Evolutionary conservation across 2,113 vertebrate genomes (phyloP), one percentile per base, ranked within the genome.

Genomic region (Thermophis baileyi): DNA sequence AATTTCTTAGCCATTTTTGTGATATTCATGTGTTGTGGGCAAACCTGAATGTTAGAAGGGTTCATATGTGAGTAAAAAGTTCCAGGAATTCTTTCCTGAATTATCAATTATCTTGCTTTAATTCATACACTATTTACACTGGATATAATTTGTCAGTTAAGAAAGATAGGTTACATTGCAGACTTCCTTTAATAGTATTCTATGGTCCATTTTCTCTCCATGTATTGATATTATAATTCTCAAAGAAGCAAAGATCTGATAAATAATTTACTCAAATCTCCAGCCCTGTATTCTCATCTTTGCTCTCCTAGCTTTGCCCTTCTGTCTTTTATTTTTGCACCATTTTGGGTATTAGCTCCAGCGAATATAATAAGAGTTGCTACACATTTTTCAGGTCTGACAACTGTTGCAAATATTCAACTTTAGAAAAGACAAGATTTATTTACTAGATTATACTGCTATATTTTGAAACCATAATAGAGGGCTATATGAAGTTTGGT

Each of bases 401-500:
- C 54, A 46, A 89, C n/a, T 50, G 12, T 30, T 88, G 22, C 24
- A 69, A 51, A 22, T 35, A 81, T 88, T 53, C 91, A 88, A 3
- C 9, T 50, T 50, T 40, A 69, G 22, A 86, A 92, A 88, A n/a
- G 51, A 69, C 12, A 89, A 35, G 47, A 81, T 93, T 87, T 91
- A 51, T 92, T 88, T 92, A 87, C 95, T 94, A 54, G 53, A 89
- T 46, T 86, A 90, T 90, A 89, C 46, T 88, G 40, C 54, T 93
- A 88, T 88, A 60, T 55, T 95, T 63, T 91, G 95, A 91, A 90
- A 92, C 91, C 93, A 94, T 90, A 90, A 90, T 86, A 92, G 22
- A 93, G 46, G 25, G 25, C 40, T 46, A 90, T 81, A 22, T 2
- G 47, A 92, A 94, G 93, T 91, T 95, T 88, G 91, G 89, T 85